Percentiles rank a stretch among this genome's conserved stretches.
These are phyloP conservation scores for Sebastes schlegelii DNA, from an alignment of 2,113 vertebrate species.

Conservation along the genomic window DNA sequence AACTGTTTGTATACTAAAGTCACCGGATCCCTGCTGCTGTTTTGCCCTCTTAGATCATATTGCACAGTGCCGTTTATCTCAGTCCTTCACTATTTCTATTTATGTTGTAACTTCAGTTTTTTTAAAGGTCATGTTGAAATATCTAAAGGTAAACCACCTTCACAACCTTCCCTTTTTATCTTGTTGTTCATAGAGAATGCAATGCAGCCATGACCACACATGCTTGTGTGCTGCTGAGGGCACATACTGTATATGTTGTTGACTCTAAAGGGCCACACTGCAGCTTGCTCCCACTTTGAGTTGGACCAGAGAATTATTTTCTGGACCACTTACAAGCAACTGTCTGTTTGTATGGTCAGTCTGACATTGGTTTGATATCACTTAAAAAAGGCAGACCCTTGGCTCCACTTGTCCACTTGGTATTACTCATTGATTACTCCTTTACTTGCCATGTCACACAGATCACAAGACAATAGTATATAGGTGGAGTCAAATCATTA, in stretches of 20 bases:
- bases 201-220: neutral
- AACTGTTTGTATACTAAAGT: slow-evolving; percentile 19
- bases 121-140: neutral
- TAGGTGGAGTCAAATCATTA: slow-evolving; percentile 10
- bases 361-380: neutral
- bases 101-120: neutral
- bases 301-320: neutral
- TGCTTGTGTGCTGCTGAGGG: neutral
- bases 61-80: neutral
- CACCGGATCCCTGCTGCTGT: neutral
- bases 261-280: neutral
- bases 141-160: neutral
- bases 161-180: neutral
- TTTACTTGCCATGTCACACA: neutral
- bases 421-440: neutral
- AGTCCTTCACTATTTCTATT: neutral
- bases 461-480: neutral
- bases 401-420: neutral
- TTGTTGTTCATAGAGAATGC: neutral
- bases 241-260: neutral
- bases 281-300: neutral
- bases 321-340: neutral
- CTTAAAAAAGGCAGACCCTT: neutral
- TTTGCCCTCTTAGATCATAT: neutral
- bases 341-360: neutral